phyloP scores from a whole-genome alignment of 2,797 vertebrate species.

The Enteromius treurensis region DNA sequence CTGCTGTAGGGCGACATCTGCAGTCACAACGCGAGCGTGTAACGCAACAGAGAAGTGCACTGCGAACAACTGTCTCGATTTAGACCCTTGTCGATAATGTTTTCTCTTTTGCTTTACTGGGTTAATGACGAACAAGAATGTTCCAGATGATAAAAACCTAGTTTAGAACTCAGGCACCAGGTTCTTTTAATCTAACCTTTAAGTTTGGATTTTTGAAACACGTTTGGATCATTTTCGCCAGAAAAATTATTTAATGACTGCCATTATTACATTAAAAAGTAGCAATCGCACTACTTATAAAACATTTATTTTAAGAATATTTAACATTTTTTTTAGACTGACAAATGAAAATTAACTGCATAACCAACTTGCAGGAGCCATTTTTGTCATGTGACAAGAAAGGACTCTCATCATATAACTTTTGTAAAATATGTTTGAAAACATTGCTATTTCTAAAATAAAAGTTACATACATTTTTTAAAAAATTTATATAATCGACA shows the following conservation, averaged over 20 bases:
- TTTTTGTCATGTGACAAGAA: background rate
- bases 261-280: background rate
- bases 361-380: background rate
- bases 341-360: background rate
- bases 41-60: conserved; percentile 37
- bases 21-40: conserved; percentile 36
- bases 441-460: background rate
- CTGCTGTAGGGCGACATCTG: conserved; percentile 59
- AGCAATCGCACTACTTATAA: background rate
- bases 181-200: background rate
- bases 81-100: background rate
- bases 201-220: background rate
- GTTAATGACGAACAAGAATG: background rate
- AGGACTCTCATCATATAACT: background rate
- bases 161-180: background rate
- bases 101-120: background rate
- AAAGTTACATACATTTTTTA: background rate
- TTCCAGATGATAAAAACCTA: background rate
- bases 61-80: background rate
- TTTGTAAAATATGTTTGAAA: background rate
- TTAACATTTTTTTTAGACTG: background rate
- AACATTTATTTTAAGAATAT: background rate
- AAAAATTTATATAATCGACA: background rate
- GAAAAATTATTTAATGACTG: background rate
- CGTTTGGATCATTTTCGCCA: background rate